Evolutionary conservation across 2,113 vertebrate genomes (phyloP), one percentile per base, ranked within the genome.

Genomic region (Prietella phreatophila): DNA sequence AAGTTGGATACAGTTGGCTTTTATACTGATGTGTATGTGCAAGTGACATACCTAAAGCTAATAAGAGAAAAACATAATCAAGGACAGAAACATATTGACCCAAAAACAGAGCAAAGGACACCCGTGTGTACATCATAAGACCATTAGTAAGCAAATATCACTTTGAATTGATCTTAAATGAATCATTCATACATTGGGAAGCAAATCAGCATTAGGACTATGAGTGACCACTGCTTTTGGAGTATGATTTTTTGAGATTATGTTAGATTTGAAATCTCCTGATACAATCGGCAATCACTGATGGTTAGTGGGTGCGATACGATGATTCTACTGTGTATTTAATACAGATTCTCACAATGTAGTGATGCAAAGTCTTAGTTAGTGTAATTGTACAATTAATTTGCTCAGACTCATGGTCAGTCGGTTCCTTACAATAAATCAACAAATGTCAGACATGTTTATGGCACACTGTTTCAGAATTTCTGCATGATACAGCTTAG

Each of bases 171-270:
- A 47, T 47, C 42, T 47, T 47, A 47, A 47, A 47, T 47, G 42
- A 47, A 47, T 47, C 42, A 47, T 47, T 47, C 42, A 47, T 7
- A 47, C 42, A 47, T 47, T 17, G 5, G 30, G 30, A 33, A 15
- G 30, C 30, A 30, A 71, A 36, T 14, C 30, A 71, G 67, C 67
- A 36, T 36, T 20, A 33, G 17, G 33, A 36, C 13, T 8, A 36
- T 91, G 94, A 92, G 89, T 88, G 73, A 90, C 92, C 69, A 86
- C 90, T 85, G 90, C 88, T 86, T 88, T 79, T 13, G 42, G 10
- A 76, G 87, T 55, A 78, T 87, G 89, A 90, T 83, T 82, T 86
- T 67, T 75, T 86, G 58, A 60, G 58, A 14, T 39, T 73, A 39
- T 36, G 6, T 39, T 36, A 30, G n/a, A 67, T 30, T 65, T n/a